Base-by-base conservation (phyloP, 2,888 invertebrate genomes). In the Sarcophaga carnaria region DNA sequence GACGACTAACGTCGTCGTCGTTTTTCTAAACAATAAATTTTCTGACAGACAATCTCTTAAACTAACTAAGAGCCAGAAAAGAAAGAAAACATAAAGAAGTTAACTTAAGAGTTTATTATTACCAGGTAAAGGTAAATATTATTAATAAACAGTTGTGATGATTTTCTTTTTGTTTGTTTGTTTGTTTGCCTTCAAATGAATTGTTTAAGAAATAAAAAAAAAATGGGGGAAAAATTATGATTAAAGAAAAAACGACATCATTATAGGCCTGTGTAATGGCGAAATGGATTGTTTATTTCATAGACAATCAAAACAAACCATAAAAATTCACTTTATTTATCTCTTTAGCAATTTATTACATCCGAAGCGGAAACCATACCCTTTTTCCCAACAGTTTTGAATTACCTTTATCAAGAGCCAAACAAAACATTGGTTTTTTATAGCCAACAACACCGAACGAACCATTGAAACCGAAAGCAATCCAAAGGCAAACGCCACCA, bases 361-460 rank as follows among this genome's bases (percentile, higher is more conserved):
- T 85, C 83, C 85, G 85, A 82, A 85, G 88, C 88, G 88, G 88
- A 88, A 88, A 87, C 83, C 83, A 83, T 87, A 85, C 86, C 88
- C 82, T 88, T 85, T 88, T 84, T 86, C 82, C 87, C 87, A 83
- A 78, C 80, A 76, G 45, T 84, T 69, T 84, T 75, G 60, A 72
- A 69, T 77, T 78, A 81, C 81, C 85, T 76, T 25, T 25, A 72
- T 5, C 72, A 62, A 67, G 10, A 37, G 37, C 37, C 37, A 37
- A 37, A 37, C 37, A 37, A 37, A 37, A 37, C 37, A 37, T 37
- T 37, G 37, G 0, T 37, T 37, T 37, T 37, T 37, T 37, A 0
- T 37, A 37, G 37, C 37, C 37, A 37, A 37, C 37, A 37, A 37
- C 37, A 37, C 37, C 2, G 37, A 37, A 37, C 10, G 37, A 74